Conservation (phyloP, 2,888 invertebrate species). For the Margaritifera margaritifera region DNA sequence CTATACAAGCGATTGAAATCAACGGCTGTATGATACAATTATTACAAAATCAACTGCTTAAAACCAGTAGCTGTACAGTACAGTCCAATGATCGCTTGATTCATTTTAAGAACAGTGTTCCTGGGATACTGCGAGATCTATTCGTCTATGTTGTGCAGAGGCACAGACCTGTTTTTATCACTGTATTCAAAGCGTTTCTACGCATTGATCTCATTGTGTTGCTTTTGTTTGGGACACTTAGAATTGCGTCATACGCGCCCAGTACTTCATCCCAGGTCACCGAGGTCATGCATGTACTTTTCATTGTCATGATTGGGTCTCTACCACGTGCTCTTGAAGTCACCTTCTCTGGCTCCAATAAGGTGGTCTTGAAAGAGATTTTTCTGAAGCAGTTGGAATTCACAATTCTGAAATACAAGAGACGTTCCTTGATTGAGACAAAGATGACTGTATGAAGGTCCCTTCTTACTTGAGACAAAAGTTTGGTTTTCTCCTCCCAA, state of each 20-base stretch:
- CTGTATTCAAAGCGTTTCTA: slow-evolving; percentile 12
- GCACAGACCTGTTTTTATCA: slow-evolving; percentile 18
- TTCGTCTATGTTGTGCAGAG: slow-evolving; percentile 13
- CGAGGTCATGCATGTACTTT: slow-evolving; percentile 31
- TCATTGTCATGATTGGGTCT: slow-evolving; percentile 23
- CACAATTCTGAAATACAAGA: too few species aligned
- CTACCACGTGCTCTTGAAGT: slow-evolving; percentile 24
- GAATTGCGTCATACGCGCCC: slow-evolving; percentile 4
- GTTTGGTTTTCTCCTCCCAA: too few species aligned
- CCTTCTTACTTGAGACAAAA: too few species aligned
- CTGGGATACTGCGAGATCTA: slow-evolving; percentile 14
- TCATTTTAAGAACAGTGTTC: slow-evolving; percentile 6
- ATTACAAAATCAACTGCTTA: too few species aligned
- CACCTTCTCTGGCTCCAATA: slow-evolving; percentile 11
- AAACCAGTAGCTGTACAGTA: too few species aligned
- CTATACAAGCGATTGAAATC: too few species aligned
- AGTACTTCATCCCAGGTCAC: slow-evolving; percentile 4
- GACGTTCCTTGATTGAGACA: too few species aligned
- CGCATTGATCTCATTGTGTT: slow-evolving; percentile 9
- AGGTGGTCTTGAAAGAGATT: slow-evolving; percentile 20
- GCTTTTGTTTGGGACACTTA: slow-evolving; percentile 7
- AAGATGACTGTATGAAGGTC: too few species aligned
- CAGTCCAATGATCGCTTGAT: neutral
- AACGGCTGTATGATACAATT: too few species aligned
- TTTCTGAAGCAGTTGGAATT: neutral